Base-by-base conservation (phyloP, 2,888 invertebrate species). In the Conus canariensis region DNA sequence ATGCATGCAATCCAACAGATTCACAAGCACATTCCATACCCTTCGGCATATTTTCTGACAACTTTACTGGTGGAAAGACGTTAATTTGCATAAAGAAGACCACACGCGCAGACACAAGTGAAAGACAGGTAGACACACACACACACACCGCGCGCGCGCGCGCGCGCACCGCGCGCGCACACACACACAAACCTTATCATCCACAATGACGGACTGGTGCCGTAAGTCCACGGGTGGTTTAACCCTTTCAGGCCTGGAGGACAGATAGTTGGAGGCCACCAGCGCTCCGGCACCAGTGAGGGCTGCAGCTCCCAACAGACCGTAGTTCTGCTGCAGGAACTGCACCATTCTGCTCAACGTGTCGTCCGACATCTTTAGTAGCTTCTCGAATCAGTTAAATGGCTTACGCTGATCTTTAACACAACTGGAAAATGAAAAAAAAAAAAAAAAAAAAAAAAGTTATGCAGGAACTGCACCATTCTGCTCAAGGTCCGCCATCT, bases 131-230 rank as follows among this genome's bases (percentile, higher is more conserved):
- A 77, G 0, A 77, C 87, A 22, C 67, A 87, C 87, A 64, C 67
- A 87, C 67, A 87, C 25, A 90, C 59, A 25, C 60, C 59, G 45
- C 82, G 56, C 82, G 5, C 82, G 56, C 82, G 56, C 82, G 59
- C 59, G 59, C 85, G 12, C 85, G 25, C 58, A 45, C 70, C 77
- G 56, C 77, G 67, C 58, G 56, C 77, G 25, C 58, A 10, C 77
- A 58, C 25, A 77, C 77, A 74, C 74, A 77, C 88, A 56, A 25
- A 91, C 91, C 91, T 91, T 91, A 88, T 93, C 94, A 90, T 94
- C 92, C 45, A 94, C 91, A 58, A 90, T 82, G 10, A 93, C 90
- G 0, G 94, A 93, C 91, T 95, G 95, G 86, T 93, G 93, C 58
- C 93, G 88, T 25, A 94, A 88, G 87, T 94, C 94, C 7, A 94